Evolutionary conservation across 1,140 invertebrate genomes (phyloP).

Genomic region (silkworm (Bombyx mori)): ASM3026992v2 NC_085113.1:143501-144000

Average conservation of each 20-base stretch:
- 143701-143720: slow-evolving; percentile 85
- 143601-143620: slow-evolving; percentile 67
- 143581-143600: slow-evolving; percentile 60
- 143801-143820: slow-evolving; percentile 83
- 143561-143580: slow-evolving; percentile 80
- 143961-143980: slow-evolving; percentile 94
- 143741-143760: slow-evolving; percentile 85
- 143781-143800: slow-evolving; percentile 93
- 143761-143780: slow-evolving; percentile 96
- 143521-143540: slow-evolving; percentile 86
- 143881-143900: slow-evolving; percentile 91
- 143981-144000: slow-evolving; percentile 74
- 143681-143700: slow-evolving; percentile 88
- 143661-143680: slow-evolving; percentile 87
- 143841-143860: slow-evolving; percentile 91
- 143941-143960: slow-evolving; percentile 90
- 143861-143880: slow-evolving; percentile 94
- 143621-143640: slow-evolving; percentile 28
- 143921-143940: slow-evolving; percentile 87
- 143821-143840: slow-evolving; percentile 92
- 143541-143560: slow-evolving; percentile 87
- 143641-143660: slow-evolving; percentile 68
- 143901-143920: slow-evolving; percentile 87
- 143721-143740: slow-evolving; percentile 89
- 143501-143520: slow-evolving; percentile 60